Conservation (phyloP, 2,888 invertebrate species). For the Drosophila yooni region DNA sequence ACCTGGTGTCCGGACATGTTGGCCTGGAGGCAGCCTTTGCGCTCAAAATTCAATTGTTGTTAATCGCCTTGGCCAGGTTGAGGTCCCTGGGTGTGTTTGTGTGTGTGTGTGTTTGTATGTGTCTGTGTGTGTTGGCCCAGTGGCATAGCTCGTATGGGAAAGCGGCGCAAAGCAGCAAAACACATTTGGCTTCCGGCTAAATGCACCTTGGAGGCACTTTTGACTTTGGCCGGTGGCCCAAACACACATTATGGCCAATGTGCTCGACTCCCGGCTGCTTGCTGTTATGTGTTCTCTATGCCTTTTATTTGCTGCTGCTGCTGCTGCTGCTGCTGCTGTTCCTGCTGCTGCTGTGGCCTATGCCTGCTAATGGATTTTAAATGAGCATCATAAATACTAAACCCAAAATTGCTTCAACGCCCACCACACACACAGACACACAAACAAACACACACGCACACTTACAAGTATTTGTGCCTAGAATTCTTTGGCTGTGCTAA, state of each 20-base stretch:
- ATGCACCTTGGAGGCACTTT: constrained; percentile 79
- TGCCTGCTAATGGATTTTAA: constrained; percentile 84
- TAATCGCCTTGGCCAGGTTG: constrained; percentile 66
- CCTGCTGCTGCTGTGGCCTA: constrained; percentile 48
- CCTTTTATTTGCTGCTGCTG: constrained; percentile 54
- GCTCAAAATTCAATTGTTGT: constrained; percentile 73
- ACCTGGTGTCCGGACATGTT: neutral
- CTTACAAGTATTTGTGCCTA: constrained; percentile 4
- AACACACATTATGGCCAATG: constrained; percentile 42
- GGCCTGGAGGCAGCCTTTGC: neutral
- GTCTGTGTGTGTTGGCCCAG: constrained; percentile 12
- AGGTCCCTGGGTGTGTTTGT: constrained; percentile 14
- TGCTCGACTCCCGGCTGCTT: neutral
- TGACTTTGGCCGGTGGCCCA: constrained; percentile 62
- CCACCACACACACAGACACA: constrained; percentile 12
- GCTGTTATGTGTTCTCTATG: constrained; percentile 23
- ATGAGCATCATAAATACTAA: constrained; percentile 84
- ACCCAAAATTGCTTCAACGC: constrained; percentile 73
- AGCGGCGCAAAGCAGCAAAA: constrained; percentile 29
- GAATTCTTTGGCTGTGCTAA: constrained; percentile 17
- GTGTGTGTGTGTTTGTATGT: neutral
- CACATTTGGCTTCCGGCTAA: constrained; percentile 53
- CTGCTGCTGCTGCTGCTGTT: constrained; percentile 33
- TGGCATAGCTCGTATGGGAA: constrained; percentile 16
- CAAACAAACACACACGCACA: neutral